phyloP scores from a whole-genome alignment of 2,888 invertebrate species.

The Chymomyza procnemis region DNA sequence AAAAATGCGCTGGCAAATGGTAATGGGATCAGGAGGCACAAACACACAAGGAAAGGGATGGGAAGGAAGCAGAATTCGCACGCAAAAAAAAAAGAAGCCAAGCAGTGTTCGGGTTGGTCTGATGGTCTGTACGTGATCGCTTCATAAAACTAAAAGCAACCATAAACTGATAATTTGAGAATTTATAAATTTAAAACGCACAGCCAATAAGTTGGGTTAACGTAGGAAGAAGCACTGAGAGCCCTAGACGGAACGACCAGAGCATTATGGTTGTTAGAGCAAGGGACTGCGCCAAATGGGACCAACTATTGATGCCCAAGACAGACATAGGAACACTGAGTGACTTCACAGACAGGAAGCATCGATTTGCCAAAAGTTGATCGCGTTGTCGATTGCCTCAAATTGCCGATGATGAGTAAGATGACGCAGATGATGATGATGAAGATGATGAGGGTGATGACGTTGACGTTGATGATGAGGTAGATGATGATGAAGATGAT shows the following conservation, averaged over 20 bases:
- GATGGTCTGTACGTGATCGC: conserved; percentile 64
- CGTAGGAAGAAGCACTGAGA: neutral
- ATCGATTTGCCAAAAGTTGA: conserved; percentile 21
- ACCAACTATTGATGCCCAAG: conserved; percentile 38
- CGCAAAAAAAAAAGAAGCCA: neutral
- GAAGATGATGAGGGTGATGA: neutral
- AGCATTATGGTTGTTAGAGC: conserved; percentile 5
- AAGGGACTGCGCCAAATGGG: neutral
- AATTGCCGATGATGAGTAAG: conserved; percentile 22
- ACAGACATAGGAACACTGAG: conserved; percentile 2
- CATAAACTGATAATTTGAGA: conserved; percentile 73
- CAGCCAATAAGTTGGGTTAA: conserved; percentile 25
- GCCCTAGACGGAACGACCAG: conserved; percentile 1
- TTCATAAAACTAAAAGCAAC: conserved; percentile 72
- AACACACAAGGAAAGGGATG: neutral
- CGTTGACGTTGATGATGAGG: conserved; percentile 18
- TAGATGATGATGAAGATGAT: conserved; percentile 20
- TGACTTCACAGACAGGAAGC: conserved; percentile 48
- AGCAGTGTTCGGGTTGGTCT: neutral
- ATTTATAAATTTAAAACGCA: conserved; percentile 68
- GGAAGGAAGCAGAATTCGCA: neutral
- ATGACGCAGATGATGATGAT: conserved; percentile 21
- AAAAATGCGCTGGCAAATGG: conserved; percentile 36
- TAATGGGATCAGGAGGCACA: neutral
- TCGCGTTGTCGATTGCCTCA: neutral